Evolutionary conservation across 2,888 invertebrate genomes (phyloP).

Genomic region (Acrobeloides nanus): DNA sequence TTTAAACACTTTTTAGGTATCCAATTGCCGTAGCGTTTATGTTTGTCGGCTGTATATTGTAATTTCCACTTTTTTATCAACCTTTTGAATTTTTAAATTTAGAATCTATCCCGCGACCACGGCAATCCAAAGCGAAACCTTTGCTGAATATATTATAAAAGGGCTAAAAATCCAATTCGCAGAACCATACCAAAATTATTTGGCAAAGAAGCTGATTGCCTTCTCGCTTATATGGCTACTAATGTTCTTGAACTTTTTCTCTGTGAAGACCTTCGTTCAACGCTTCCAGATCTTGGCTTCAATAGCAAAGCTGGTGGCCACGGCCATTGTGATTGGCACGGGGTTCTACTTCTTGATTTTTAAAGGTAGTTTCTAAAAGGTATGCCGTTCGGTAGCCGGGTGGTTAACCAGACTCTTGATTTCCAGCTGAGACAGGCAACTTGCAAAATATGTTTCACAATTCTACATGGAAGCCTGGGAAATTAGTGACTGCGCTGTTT

Average conservation of each 20-base stretch:
- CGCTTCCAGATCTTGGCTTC: constrained; percentile 48
- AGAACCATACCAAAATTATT: constrained; percentile 4
- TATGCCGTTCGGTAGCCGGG: too few relatives aligned
- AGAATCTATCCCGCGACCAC: constrained; percentile 29
- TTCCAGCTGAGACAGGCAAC: constrained; percentile 19
- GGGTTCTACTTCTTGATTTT: too few relatives aligned
- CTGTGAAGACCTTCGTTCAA: constrained; percentile 44
- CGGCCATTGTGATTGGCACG: too few relatives aligned
- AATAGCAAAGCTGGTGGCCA: constrained; percentile 40
- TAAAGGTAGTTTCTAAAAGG: too few relatives aligned
- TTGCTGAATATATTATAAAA: constrained; percentile 47
- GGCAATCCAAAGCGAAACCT: constrained; percentile 48
- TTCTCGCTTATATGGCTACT: too few relatives aligned
- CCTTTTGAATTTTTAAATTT: constrained; percentile 16
- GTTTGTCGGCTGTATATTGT: constrained; percentile 47
- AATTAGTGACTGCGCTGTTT: constrained; percentile 41
- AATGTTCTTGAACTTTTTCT: constrained; percentile 52
- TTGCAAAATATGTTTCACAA: constrained; percentile 26
- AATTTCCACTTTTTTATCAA: constrained; percentile 42
- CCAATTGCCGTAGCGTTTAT: constrained; percentile 48
- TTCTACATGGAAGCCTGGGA: constrained; percentile 13
- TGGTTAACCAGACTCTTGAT: too few relatives aligned
- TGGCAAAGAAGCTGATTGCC: too few relatives aligned
- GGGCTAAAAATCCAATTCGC: constrained; percentile 28
- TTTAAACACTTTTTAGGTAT: constrained; percentile 28